These are phyloP conservation scores for Ceramica pisi DNA, from an alignment of 2,888 invertebrate species.

Conservation along the genomic window DNA sequence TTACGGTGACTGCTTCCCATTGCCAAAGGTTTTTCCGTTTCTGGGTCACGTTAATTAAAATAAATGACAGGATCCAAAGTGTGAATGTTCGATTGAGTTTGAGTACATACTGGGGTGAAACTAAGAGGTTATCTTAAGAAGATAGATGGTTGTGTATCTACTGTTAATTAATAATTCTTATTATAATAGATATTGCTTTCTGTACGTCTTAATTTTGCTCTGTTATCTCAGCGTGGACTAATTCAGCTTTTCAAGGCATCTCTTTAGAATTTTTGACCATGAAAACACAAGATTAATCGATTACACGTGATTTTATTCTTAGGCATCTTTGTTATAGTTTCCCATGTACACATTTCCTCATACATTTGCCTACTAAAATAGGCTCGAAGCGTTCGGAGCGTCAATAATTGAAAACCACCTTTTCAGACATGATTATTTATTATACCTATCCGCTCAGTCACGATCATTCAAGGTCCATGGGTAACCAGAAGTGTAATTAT, in stretches of 20 bases:
- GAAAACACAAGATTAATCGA: conserved; percentile 50
- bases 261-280: conserved; percentile 52
- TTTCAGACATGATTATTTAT: conserved; percentile 74
- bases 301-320: conserved; percentile 57
- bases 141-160: conserved; percentile 27
- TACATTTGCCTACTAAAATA: conserved; percentile 70
- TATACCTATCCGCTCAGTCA: conserved; percentile 77
- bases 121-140: conserved; percentile 51
- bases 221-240: conserved; percentile 25
- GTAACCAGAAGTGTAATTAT: conserved; percentile 79
- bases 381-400: conserved; percentile 61
- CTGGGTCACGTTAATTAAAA: conserved; percentile 53
- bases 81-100: conserved; percentile 43
- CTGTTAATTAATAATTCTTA: conserved; percentile 26
- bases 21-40: conserved; percentile 40
- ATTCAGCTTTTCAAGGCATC: conserved; percentile 40
- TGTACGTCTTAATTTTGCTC: conserved; percentile 11
- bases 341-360: conserved; percentile 58
- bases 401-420: conserved; percentile 80
- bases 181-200: conserved; percentile 28
- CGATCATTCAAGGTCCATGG: conserved; percentile 81
- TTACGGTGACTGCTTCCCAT: conserved; percentile 19
- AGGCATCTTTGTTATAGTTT: conserved; percentile 58
- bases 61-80: conserved; percentile 41
- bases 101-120: conserved; percentile 1